A percentile compares a stretch with the other conserved stretches of the same genome.
These are phyloP conservation scores for Andinoacara biseriatus DNA, from an alignment of 2,113 vertebrate genomes.

Conservation along the genomic window DNA sequence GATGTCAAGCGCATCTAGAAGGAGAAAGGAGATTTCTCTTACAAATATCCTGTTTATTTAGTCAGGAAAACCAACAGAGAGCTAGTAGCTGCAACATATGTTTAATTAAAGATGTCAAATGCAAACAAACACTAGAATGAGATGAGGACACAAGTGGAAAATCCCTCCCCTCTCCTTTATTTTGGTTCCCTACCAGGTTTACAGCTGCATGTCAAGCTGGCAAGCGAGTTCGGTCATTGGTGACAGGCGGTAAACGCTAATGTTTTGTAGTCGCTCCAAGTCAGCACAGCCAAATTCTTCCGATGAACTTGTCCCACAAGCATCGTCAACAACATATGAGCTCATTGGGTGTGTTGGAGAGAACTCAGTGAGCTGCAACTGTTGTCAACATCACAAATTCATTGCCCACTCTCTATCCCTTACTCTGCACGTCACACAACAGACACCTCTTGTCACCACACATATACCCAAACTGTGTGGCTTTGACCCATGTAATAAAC, in stretches of 20 bases:
- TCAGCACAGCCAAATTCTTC: conserved; percentile 56
- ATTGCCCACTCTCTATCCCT: conserved; percentile 24
- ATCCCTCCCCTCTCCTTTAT: conserved; percentile 29
- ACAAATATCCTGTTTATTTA: not conserved
- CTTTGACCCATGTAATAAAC: not conserved
- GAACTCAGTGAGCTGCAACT: conserved; percentile 42
- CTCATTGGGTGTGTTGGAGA: conserved; percentile 61
- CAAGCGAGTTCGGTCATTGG: conserved; percentile 38
- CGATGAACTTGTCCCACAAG: conserved; percentile 53
- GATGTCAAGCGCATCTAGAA: not conserved
- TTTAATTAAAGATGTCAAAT: conserved; percentile 15
- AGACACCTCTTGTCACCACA: not conserved
- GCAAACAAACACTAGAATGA: conserved; percentile 33
- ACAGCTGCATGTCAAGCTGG: conserved; percentile 63
- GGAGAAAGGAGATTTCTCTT: not conserved
- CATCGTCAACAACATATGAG: conserved; percentile 56
- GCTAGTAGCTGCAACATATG: not conserved
- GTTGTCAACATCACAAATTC: conserved; percentile 53
- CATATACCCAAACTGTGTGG: not conserved
- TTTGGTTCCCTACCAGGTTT: conserved; percentile 61
- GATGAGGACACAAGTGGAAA: conserved; percentile 41
- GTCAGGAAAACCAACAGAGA: not conserved
- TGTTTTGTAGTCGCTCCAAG: conserved; percentile 61
- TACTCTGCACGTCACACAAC: not conserved
- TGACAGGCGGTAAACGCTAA: conserved; percentile 43